phyloP scores from a whole-genome alignment of 2,113 vertebrate genomes.

The Merops nubicus region DNA sequence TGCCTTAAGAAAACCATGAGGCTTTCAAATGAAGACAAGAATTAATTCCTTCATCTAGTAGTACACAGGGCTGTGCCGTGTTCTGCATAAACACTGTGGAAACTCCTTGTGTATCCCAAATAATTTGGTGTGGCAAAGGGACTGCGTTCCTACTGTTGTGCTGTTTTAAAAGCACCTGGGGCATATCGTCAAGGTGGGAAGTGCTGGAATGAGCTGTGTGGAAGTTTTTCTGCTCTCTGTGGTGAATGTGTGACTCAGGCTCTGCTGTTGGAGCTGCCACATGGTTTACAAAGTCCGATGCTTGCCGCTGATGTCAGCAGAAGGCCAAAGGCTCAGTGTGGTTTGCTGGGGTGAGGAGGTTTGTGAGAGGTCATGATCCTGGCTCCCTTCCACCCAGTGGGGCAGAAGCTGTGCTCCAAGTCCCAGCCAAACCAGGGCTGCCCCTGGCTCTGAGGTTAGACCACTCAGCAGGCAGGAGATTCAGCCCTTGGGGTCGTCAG shows the following conservation, averaged over 20 bases:
- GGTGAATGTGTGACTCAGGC: background rate
- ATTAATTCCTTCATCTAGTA: background rate
- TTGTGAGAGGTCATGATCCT: background rate
- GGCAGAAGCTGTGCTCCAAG: background rate
- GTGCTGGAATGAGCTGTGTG: background rate
- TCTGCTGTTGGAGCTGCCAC: background rate
- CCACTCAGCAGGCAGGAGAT: background rate
- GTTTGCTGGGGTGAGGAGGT: background rate
- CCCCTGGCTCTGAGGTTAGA: background rate
- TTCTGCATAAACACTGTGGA: background rate
- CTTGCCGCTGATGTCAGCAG: background rate
- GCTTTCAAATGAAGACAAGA: background rate
- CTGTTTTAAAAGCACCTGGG: background rate
- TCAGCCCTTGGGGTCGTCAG: background rate
- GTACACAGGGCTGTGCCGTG: background rate
- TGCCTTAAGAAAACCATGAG: background rate
- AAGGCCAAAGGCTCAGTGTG: background rate
- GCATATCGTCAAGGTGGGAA: background rate
- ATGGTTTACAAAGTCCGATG: rapidly evolving
- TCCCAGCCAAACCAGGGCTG: background rate
- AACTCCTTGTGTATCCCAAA: background rate
- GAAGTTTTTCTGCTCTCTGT: background rate
- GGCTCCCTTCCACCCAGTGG: background rate
- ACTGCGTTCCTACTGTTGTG: rapidly evolving
- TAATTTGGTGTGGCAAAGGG: background rate